These are phyloP conservation scores for Polydrusus tereticollis DNA, from an alignment of 2,888 invertebrate species.

Conservation along the genomic window DNA sequence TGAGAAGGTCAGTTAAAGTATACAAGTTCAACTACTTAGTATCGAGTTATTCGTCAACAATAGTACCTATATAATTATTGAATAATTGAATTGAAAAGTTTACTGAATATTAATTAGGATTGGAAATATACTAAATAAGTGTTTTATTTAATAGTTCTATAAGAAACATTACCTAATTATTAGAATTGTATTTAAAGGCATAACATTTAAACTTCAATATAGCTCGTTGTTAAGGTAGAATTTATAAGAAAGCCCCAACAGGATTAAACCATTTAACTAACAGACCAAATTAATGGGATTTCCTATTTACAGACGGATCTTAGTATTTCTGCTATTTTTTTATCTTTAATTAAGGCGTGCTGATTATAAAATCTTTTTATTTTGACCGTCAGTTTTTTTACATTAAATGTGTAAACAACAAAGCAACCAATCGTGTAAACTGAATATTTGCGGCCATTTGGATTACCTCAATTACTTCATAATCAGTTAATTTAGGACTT, in stretches of 20 bases:
- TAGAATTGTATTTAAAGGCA: no score
- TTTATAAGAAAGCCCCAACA: slow-evolving; percentile 1
- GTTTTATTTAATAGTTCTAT: no score
- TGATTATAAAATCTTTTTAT: background rate
- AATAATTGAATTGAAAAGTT: no score
- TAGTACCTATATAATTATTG: no score
- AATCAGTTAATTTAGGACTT: no score
- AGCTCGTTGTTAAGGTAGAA: background rate
- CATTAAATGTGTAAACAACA: background rate
- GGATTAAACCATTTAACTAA: background rate
- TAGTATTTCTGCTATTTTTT: background rate
- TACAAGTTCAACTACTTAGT: no score
- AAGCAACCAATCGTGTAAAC: background rate
- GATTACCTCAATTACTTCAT: background rate
- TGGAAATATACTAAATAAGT: no score
- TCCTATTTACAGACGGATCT: slow-evolving; percentile 8
- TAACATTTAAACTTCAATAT: background rate
- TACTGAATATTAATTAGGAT: no score
- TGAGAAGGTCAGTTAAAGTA: no score
- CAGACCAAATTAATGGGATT: background rate
- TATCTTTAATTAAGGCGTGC: background rate
- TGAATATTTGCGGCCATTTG: background rate
- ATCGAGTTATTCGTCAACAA: no score
- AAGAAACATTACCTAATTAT: no score
- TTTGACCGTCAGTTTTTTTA: slow-evolving; percentile 1